Evolutionary conservation across 2,113 vertebrate species (phyloP), one percentile per base, ranked within the genome.

Genomic region (Leptobrachium leishanense): DNA sequence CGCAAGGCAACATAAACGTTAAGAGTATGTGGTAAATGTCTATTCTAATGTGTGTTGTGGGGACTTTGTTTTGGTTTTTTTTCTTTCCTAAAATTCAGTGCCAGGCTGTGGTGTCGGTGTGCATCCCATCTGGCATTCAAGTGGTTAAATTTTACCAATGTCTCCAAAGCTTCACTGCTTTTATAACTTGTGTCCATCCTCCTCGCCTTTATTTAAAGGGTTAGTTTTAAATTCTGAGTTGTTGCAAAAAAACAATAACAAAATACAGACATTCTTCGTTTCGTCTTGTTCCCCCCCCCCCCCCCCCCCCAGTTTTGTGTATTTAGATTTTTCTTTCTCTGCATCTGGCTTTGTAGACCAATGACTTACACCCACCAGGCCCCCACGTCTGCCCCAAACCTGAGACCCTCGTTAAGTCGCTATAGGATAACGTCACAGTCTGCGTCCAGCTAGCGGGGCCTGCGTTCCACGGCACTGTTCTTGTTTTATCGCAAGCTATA

Each of bases 71-170:
- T 59, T 59, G 46, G 8, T 59, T 59, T 59, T 31, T 20, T 70
- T 69, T 46, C 15, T 40, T 15, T 5, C 39, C 11, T 20, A 54
- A 64, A 4, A 42, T 63, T 43, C 46, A 55, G 15, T 43, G 65
- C 65, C 63, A 67, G 74, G 50, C 11, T 69, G 42, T 11, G 12
- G 41, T 9, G 13, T 44, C 20, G 20, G 20, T 69, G 43, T 42
- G 6, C 42, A 69, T 8, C 46, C 4, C 43, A 12, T 43, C 76
- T 71, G 76, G 68, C 68, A 63, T 72, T 72, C 31, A 79, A 65
- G 76, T 55, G 76, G 68, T 79, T 79, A 64, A 2, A 54, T 43
- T 78, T 72, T 72, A 78, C 68, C 68, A 44, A 68, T 43, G 70
- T 57, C 70, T 73, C 77, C 54, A 6, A 43, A 43, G n/a, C 75